Evolutionary conservation across 2,797 vertebrate genomes (phyloP), one percentile per base, ranked within the genome.

Genomic region (Morelia viridis): DNA sequence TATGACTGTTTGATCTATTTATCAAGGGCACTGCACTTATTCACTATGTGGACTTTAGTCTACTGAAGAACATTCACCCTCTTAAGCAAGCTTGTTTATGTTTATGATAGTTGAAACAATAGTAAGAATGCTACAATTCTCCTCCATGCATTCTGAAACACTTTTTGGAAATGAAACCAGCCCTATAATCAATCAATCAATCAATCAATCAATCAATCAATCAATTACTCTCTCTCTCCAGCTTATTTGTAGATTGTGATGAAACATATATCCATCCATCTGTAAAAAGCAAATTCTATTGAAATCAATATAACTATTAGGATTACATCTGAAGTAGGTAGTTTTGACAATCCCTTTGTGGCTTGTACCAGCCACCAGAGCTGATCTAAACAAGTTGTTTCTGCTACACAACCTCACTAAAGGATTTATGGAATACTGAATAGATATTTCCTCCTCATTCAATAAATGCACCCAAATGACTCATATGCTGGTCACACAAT

Each of bases 1-100:
- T 85, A 83, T 60, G 26, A 35, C 26, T 85, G 61, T 88, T 92
- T 68, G 64, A 89, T 65, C 35, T 26, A 85, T 93, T 92, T 94
- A 10, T 85, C 62, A 92, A 94, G 9, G 13, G n/a, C 93, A 93
- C 61, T 89, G 76, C 35, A 93, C 22, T 88, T 61, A 88, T 84
- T 88, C 35, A 90, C n/a, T 9, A 85, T 85, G 61, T 35, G 56
- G 89, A 89, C 85, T 22, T 71, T 35, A 88, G 28, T 87, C 26
- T 1, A 86, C 88, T 41, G 58, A 95, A 83, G 60, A 88, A 31
- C 26, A 62, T 28, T 62, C 22, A 46, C 15, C 65, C 90, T 85
- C 28, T 93, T 26, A 90, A 93, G 65, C 56, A 41, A 41, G 3
- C 41, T 41, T 41, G 41, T 41, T 41, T 41, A 41, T 41, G 41